A percentile compares a stretch with the other conserved stretches of the same genome.
These are phyloP conservation scores for Coptodon rendalli DNA, from an alignment of 2,113 vertebrate species.

Conservation along the genomic window DNA sequence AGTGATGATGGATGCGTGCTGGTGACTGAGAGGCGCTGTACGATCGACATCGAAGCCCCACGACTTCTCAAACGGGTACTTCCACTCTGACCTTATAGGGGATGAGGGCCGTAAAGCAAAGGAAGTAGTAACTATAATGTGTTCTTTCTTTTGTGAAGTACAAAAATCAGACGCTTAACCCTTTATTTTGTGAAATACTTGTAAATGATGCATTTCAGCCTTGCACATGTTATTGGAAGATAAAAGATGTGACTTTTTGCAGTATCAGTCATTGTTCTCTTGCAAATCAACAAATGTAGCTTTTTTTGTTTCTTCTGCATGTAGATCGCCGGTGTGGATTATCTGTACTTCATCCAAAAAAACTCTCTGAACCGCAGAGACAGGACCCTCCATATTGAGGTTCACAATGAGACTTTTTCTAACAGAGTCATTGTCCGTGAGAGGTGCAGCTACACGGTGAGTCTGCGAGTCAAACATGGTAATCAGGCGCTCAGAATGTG, in stretches of 20 bases:
- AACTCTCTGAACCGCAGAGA: constrained; percentile 87
- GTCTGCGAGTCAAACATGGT: constrained; percentile 5
- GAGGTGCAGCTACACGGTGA: constrained; percentile 89
- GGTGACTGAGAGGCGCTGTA: constrained; percentile 84
- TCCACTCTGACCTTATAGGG: background rate
- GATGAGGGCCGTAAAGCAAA: background rate
- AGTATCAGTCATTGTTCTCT: background rate
- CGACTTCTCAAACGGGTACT: constrained; percentile 89
- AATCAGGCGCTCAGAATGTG: background rate
- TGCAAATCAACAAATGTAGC: background rate
- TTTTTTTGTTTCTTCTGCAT: background rate
- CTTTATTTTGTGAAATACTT: background rate
- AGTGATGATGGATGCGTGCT: constrained; percentile 80
- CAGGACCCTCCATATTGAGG: constrained; percentile 88
- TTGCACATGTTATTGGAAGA: background rate
- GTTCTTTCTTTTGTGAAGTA: background rate
- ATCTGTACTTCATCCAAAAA: constrained; percentile 91
- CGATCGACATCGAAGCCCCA: constrained; percentile 89
- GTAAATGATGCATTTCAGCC: background rate
- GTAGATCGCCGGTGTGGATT: constrained; percentile 93
- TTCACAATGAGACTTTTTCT: constrained; percentile 91
- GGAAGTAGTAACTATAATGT: background rate
- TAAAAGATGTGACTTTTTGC: background rate
- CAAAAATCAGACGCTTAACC: background rate
- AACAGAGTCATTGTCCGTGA: constrained; percentile 85